These are phyloP conservation scores for Geotrypetes seraphini DNA, from an alignment of 2,797 vertebrate genomes.

Conservation along the genomic window DNA sequence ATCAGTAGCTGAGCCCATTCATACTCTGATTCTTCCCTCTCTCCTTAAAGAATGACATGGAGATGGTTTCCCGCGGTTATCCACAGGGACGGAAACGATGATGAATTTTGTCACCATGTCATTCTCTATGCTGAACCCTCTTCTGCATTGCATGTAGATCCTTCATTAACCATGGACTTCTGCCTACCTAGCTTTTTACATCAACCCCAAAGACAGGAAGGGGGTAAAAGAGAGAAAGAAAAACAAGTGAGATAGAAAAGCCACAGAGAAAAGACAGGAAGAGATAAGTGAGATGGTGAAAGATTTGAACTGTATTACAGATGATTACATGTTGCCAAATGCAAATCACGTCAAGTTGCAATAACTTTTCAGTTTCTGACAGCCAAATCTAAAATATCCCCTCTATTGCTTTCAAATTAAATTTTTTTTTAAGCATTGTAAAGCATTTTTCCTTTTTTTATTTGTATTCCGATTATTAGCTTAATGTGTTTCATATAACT, in stretches of 20 bases:
- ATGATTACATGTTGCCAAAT: slow-evolving; percentile 4
- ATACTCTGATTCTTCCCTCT: too few relatives aligned
- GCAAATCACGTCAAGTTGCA: slow-evolving; percentile 6
- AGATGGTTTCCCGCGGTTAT: too few relatives aligned
- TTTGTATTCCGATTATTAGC: slow-evolving; percentile 32
- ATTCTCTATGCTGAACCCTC: too few relatives aligned
- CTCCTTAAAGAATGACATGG: too few relatives aligned
- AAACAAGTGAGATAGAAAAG: not conserved
- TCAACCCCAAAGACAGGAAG: not conserved
- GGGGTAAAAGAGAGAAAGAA: not conserved
- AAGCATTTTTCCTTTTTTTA: slow-evolving; percentile 15
- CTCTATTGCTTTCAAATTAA: slow-evolving; percentile 26
- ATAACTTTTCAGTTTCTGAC: slow-evolving; percentile 8
- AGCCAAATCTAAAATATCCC: slow-evolving; percentile 18
- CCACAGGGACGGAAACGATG: too few relatives aligned
- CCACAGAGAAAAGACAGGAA: not conserved
- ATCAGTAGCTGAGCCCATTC: too few relatives aligned
- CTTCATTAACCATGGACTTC: too few relatives aligned
- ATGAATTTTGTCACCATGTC: too few relatives aligned
- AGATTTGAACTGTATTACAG: not conserved
- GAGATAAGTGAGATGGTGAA: slow-evolving; percentile 1
- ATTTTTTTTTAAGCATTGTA: slow-evolving; percentile 7
- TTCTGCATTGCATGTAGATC: too few relatives aligned
- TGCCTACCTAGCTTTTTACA: too few relatives aligned
- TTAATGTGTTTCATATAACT: slow-evolving; percentile 28